Base-by-base conservation (phyloP, 1,140 invertebrate genomes). In the Pomacea maculata region DNA sequence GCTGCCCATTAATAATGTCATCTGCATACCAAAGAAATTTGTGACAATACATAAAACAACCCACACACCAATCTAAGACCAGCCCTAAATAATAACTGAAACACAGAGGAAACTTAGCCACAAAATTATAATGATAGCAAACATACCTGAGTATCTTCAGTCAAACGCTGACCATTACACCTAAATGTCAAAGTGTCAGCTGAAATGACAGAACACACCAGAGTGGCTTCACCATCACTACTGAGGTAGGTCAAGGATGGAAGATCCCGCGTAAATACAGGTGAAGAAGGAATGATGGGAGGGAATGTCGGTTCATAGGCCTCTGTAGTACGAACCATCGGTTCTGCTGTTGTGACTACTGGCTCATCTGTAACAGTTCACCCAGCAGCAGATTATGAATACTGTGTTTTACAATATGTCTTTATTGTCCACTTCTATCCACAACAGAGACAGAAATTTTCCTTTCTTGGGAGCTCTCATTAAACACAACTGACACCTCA, bases 261-360 rank as follows among this genome's bases (percentile, higher is more conserved):
- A 45, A 79, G 45, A 54, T 82, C 72, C 8, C 17, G 11, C 4
- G 52, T 29, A 77, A 82, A 82, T 15, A 79, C 70, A 19, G 81
- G 77, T n/a, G 54, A 7, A 17, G 10, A 29, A n/a, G 81, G 81
- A 76, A 79, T 73, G 25, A 70, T 54, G n/a, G 63, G 25, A 10
- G 81, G 81, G 81, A 82, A 82, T 14, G 77, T 75, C 19, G 80
- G 80, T 61, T 73, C 34, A 54, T 55, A 67, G 15, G 29, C 75
- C 9, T 57, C 55, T 21, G n/a, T 34, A 72, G 65, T 55, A 14
- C 6, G 11, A 12, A 61, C n/a, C 8, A 67, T 21, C 3, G 45
- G 7, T 34, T 57, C 79, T 29, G 73, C 25, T 17, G 73, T 74
- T 57, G 54, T 61, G 6, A 17, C 54, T 29, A 64, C 52, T 15